Percentiles rank a stretch among this genome's conserved stretches.
Evolutionary conservation across 2,797 vertebrate species (phyloP).

Genomic region (Phrynocephalus forsythii): DNA sequence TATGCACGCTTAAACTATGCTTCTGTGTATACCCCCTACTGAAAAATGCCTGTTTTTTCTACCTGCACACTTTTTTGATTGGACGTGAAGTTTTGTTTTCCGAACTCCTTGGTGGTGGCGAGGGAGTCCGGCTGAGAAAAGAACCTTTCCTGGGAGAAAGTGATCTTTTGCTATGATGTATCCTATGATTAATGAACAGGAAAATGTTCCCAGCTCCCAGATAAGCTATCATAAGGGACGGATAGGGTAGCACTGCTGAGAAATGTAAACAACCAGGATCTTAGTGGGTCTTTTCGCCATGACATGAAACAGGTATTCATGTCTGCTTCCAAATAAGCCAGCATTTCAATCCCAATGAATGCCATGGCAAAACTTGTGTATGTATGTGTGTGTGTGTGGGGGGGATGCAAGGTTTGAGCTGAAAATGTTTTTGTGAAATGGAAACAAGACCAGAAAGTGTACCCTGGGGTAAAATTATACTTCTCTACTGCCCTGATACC

Average conservation of each 20-base stretch:
- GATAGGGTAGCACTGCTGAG: background rate
- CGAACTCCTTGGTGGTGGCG: background rate
- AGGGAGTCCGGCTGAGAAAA: constrained; percentile 18
- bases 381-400: no score
- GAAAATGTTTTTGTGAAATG: background rate
- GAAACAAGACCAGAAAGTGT: background rate
- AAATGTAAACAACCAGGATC: background rate
- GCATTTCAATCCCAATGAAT: rapidly evolving
- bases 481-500: no score
- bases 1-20: background rate
- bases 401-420: background rate
- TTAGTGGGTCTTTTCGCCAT: background rate
- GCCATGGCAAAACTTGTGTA: rapidly evolving
- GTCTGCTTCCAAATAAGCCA: background rate
- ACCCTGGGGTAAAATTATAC: background rate
- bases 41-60: background rate
- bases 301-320: constrained; percentile 35
- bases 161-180: constrained; percentile 26
- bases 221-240: rapidly evolving
- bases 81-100: constrained; percentile 17
- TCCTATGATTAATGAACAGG: background rate
- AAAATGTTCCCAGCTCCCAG: background rate
- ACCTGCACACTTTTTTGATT: constrained; percentile 17
- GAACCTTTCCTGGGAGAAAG: constrained; percentile 23
- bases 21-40: background rate